These are phyloP conservation scores for Tokudaia muenninki DNA, from an alignment of 2,797 vertebrate genomes.

Conservation along the genomic window DNA sequence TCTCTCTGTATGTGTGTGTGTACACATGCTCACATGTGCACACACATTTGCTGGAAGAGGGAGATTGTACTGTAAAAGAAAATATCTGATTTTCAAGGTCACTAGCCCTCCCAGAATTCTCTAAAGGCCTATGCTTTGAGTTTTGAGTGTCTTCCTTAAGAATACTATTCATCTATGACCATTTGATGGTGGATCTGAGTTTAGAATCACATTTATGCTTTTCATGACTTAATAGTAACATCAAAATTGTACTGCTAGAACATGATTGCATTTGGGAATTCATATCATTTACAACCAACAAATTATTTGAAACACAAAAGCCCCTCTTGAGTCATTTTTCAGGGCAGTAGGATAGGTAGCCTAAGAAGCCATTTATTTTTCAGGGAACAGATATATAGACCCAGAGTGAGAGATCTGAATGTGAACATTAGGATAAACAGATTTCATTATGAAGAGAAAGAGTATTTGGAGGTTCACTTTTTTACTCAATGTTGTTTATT, in stretches of 20 bases:
- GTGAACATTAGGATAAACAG: constrained; percentile 55
- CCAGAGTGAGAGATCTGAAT: neutral
- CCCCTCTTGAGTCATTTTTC: constrained; percentile 33
- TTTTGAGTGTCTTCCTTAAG: constrained; percentile 39
- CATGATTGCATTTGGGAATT: constrained; percentile 55
- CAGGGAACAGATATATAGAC: neutral
- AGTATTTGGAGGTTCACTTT: constrained; percentile 18
- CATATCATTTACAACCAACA: constrained; percentile 60
- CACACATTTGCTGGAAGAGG: neutral
- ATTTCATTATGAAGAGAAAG: neutral
- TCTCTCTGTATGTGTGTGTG: too few species aligned
- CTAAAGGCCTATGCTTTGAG: neutral
- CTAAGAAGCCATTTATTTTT: neutral
- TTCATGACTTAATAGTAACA: constrained; percentile 44
- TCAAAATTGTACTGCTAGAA: constrained; percentile 59
- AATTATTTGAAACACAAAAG: constrained; percentile 67
- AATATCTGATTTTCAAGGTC: neutral
- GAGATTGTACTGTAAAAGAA: neutral
- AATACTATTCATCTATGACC: constrained; percentile 20
- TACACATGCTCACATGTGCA: accelerated
- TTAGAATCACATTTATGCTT: constrained; percentile 56
- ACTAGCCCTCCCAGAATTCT: neutral
- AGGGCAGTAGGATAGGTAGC: neutral
- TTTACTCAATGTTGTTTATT: constrained; percentile 38
- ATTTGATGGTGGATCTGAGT: constrained; percentile 31